These are phyloP conservation scores for Ascaphus truei DNA, from an alignment of 2,113 vertebrate genomes.

Conservation along the genomic window DNA sequence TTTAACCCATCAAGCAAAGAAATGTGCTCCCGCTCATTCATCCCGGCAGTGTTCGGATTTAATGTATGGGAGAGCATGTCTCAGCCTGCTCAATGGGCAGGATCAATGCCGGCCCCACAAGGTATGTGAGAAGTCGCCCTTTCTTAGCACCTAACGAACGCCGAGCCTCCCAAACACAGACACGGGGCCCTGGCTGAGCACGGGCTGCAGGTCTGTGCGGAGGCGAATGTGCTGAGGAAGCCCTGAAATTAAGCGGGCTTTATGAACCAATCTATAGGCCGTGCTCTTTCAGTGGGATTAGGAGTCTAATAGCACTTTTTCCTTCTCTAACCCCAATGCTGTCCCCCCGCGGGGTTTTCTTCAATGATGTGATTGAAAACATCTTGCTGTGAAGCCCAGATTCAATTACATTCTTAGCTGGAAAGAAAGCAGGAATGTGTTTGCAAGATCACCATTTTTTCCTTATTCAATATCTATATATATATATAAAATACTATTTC, in stretches of 20 bases:
- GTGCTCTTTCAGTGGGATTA: constrained; percentile 29
- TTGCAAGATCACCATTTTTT: too few species aligned
- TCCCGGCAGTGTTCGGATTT: constrained; percentile 37
- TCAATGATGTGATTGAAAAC: constrained; percentile 35
- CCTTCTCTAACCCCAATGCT: constrained; percentile 32
- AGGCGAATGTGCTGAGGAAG: constrained; percentile 41
- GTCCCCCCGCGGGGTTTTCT: constrained; percentile 34
- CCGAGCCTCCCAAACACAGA: constrained; percentile 32
- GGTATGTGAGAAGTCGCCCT: constrained; percentile 49
- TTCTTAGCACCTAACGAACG: constrained; percentile 50
- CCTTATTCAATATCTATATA: too few species aligned
- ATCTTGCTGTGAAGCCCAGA: constrained; percentile 8
- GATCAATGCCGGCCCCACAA: constrained; percentile 43
- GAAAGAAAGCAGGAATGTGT: constrained; percentile 25
- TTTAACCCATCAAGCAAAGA: constrained; percentile 49
- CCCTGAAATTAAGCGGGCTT: constrained; percentile 46
- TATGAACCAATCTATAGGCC: constrained; percentile 42
- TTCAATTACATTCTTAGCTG: constrained; percentile 41
- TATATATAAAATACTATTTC: too few species aligned
- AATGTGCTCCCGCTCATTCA: constrained; percentile 39
- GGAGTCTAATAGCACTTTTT: constrained; percentile 42
- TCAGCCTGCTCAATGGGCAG: constrained; percentile 39
- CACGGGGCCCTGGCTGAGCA: not conserved
- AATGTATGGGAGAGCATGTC: constrained; percentile 47
- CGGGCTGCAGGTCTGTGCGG: constrained; percentile 44